These are phyloP conservation scores for Typhlomys cinereus DNA, from an alignment of 2,113 vertebrate species.

Conservation along the genomic window DNA sequence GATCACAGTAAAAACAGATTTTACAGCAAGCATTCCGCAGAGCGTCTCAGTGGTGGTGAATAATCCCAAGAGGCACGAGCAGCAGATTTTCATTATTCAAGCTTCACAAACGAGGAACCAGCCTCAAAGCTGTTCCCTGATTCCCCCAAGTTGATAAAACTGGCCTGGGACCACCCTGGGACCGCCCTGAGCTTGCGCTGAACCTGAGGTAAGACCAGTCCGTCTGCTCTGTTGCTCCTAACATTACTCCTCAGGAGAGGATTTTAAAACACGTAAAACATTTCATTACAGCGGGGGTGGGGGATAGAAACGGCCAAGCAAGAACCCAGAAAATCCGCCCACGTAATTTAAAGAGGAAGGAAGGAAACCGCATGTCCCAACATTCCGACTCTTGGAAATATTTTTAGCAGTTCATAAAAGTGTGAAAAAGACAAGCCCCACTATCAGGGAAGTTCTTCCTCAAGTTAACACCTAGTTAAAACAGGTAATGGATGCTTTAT, in stretches of 20 bases:
- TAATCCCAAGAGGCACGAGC: not conserved
- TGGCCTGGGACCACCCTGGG: not conserved
- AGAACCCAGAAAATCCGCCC: slow-evolving; percentile 17
- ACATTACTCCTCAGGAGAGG: slow-evolving; percentile 12
- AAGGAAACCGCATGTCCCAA: slow-evolving; percentile 30
- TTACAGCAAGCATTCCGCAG: not conserved
- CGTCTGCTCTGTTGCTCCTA: not conserved
- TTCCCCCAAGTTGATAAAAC: not conserved
- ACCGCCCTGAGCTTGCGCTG: not conserved
- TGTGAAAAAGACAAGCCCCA: slow-evolving; percentile 76
- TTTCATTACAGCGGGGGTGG: not conserved
- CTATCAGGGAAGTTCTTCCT: slow-evolving; percentile 75
- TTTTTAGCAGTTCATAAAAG: slow-evolving; percentile 81
- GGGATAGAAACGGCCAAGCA: not conserved
- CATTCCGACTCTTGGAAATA: slow-evolving; percentile 68
- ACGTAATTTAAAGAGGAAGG: slow-evolving; percentile 41
- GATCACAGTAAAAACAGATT: not conserved
- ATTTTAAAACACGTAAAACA: slow-evolving; percentile 32
- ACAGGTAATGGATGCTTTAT: slow-evolving; percentile 73
- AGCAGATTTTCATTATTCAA: slow-evolving; percentile 14
- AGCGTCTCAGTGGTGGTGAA: not conserved
- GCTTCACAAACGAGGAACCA: not conserved
- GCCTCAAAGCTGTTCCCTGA: not conserved
- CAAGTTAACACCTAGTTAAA: slow-evolving; percentile 83
- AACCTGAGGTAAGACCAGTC: not conserved